These are phyloP conservation scores for Sarcophaga peregrina DNA, from an alignment of 1,140 invertebrate species.

Conservation along the genomic window DNA sequence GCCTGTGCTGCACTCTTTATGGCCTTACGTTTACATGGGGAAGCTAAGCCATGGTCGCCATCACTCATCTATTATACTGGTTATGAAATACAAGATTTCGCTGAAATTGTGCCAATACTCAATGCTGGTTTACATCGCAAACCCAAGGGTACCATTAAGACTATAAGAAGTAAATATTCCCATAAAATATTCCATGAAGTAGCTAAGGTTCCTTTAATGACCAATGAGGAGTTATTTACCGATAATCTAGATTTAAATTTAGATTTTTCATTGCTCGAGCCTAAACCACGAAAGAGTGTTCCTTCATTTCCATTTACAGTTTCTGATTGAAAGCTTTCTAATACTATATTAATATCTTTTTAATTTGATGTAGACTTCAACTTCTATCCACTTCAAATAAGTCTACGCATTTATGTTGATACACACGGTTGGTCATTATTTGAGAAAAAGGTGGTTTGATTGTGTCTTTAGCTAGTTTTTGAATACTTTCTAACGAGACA, in stretches of 20 bases:
- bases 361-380: too few relatives aligned
- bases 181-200: constrained; percentile 93
- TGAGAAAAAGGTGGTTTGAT: too few relatives aligned
- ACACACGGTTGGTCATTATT: too few relatives aligned
- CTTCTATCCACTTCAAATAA: too few relatives aligned
- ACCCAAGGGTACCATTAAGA: constrained; percentile 80
- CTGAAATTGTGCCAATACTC: constrained; percentile 76
- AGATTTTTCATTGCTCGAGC: constrained; percentile 40
- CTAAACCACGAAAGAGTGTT: too few relatives aligned
- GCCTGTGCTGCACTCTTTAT: constrained; percentile 87
- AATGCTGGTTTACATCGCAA: constrained; percentile 83
- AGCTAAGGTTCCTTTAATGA: constrained; percentile 76
- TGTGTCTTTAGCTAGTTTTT: too few relatives aligned
- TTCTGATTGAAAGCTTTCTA: too few relatives aligned
- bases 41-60: constrained; percentile 76
- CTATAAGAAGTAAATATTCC: constrained; percentile 93
- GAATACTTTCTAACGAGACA: too few relatives aligned
- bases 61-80: constrained; percentile 89
- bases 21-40: constrained; percentile 85
- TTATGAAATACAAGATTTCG: constrained; percentile 82
- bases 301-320: too few relatives aligned
- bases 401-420: too few relatives aligned
- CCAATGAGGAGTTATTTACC: constrained; percentile 61
- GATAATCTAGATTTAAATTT: constrained; percentile 55
- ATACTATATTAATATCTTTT: too few relatives aligned